Conservation (phyloP, 2,888 invertebrate species). For the Drosophila subquinaria region DNA sequence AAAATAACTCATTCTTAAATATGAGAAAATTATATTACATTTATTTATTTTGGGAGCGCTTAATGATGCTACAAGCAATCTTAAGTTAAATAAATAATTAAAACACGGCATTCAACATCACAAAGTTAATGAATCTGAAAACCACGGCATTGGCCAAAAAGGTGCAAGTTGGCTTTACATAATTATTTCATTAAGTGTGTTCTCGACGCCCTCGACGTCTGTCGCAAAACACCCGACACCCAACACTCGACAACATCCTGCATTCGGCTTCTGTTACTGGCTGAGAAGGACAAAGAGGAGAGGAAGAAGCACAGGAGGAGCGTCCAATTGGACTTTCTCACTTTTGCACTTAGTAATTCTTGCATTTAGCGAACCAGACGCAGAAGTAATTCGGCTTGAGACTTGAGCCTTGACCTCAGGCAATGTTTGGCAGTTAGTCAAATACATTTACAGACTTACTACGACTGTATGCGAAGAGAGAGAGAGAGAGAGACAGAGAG, state of each 20-base stretch:
- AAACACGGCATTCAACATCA: conserved; percentile 36
- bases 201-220: conserved; percentile 27
- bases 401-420: conserved; percentile 67
- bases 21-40: too few relatives aligned
- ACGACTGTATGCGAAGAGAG: background rate
- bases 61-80: conserved; percentile 11
- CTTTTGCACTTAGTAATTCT: conserved; percentile 70
- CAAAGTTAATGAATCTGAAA: conserved; percentile 71
- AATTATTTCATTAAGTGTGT: conserved; percentile 79
- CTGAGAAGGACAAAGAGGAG: too few relatives aligned
- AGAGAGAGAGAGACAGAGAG: background rate
- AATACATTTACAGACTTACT: conserved; percentile 24
- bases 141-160: conserved; percentile 55
- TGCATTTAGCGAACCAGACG: conserved; percentile 63
- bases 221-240: conserved; percentile 2
- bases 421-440: conserved; percentile 53
- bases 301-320: background rate
- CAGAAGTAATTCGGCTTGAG: conserved; percentile 46
- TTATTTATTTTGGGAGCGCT: too few relatives aligned
- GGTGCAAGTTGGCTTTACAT: conserved; percentile 69
- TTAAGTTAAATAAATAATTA: conserved; percentile 36
- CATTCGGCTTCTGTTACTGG: background rate
- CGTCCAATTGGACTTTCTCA: conserved; percentile 53
- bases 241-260: background rate
- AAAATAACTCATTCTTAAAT: too few relatives aligned